Conservation (phyloP, 2,797 vertebrate genomes). For the Heteromormyrus szaboi region DNA sequence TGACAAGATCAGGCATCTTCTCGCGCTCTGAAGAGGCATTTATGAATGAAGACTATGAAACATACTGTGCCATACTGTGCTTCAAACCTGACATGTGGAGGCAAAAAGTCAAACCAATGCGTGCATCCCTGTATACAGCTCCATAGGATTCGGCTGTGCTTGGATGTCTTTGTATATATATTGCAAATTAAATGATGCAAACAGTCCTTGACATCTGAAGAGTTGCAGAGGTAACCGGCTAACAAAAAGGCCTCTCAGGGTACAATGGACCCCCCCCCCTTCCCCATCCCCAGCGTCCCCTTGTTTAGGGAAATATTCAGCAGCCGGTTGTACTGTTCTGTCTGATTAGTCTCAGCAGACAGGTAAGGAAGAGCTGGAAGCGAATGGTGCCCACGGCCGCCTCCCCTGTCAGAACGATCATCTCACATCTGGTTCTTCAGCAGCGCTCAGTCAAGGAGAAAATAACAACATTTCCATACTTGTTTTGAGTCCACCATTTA, state of each 20-base stretch:
- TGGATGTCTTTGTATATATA: background rate
- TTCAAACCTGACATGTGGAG: background rate
- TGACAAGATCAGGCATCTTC: background rate
- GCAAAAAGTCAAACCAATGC: background rate
- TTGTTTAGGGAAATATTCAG: background rate
- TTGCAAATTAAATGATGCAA: background rate
- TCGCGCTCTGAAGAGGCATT: background rate
- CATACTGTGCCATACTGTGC: background rate
- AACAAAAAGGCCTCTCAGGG: background rate
- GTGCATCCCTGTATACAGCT: background rate
- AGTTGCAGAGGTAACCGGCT: background rate
- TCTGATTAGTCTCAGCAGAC: background rate
- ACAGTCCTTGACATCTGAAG: background rate
- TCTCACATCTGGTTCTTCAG: background rate
- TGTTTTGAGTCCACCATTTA: background rate
- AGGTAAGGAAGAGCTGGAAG: background rate
- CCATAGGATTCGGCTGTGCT: background rate
- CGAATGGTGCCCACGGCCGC: background rate
- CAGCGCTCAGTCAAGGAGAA: background rate
- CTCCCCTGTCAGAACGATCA: background rate
- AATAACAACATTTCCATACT: background rate
- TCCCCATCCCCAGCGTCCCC: background rate
- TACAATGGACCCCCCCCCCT: background rate
- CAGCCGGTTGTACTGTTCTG: background rate
- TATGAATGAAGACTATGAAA: background rate